These are phyloP conservation scores for Cladorhizidae sp. DNA, from an alignment of 37 sponge, comb jelly and placozoan species.

Conservation along the genomic window DNA sequence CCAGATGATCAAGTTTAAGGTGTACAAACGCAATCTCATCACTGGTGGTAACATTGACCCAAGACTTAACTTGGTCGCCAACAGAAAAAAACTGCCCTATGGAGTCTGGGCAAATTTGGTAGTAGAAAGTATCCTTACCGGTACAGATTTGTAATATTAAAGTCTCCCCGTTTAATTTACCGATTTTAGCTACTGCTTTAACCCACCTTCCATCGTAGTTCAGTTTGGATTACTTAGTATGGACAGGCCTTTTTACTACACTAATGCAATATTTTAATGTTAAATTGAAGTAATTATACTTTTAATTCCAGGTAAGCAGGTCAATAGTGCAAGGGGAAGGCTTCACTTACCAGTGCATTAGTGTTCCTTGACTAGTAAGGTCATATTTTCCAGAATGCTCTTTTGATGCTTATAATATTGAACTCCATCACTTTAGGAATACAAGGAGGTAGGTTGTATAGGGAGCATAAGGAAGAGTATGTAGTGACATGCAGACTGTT, in stretches of 20 bases:
- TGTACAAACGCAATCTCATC: slow-evolving; percentile 43
- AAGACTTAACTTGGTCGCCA: slow-evolving; percentile 71
- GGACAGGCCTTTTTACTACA: no score
- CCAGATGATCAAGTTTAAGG: slow-evolving; percentile 82
- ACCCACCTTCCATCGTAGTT: no score
- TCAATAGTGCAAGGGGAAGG: no score
- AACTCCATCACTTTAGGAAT: slow-evolving; percentile 81
- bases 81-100: slow-evolving; percentile 72
- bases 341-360: no score
- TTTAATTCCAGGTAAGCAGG: no score
- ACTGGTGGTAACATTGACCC: slow-evolving; percentile 36
- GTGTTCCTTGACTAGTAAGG: slow-evolving; percentile 36
- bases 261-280: no score
- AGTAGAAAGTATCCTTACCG: slow-evolving; percentile 69
- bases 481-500: no score
- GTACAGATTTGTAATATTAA: no score
- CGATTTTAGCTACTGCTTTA: no score
- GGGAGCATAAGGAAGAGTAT: background rate
- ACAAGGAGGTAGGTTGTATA: slow-evolving; percentile 59
- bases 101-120: slow-evolving; percentile 83
- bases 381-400: slow-evolving; percentile 68
- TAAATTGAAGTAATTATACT: no score
- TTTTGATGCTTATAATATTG: slow-evolving; percentile 65
- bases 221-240: no score
- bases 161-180: no score